A percentile compares a stretch with the other conserved stretches of the same genome.
Conservation (phyloP, 1,140 invertebrate species). For the Ruditapes philippinarum region DNA sequence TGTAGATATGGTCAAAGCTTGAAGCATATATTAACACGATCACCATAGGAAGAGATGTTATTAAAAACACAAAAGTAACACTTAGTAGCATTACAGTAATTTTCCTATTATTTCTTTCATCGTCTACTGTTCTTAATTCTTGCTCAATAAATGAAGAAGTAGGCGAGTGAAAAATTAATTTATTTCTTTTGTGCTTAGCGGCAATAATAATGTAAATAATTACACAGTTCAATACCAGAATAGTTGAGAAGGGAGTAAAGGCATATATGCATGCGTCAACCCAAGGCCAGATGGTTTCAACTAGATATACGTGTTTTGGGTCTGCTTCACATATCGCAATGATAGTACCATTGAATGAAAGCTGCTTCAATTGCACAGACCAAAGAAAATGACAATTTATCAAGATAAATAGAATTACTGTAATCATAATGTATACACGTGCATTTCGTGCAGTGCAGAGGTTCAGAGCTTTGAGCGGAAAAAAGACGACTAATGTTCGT, state of each 20-base stretch:
- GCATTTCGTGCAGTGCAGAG: conserved; percentile 80
- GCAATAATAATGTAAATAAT: conserved; percentile 77
- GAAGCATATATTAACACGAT: too few species aligned
- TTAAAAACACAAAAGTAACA: too few species aligned
- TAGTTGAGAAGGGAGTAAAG: conserved; percentile 81
- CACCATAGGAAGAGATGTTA: too few species aligned
- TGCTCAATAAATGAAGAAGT: neutral
- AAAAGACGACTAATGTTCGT: conserved; percentile 82
- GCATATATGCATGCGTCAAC: too few species aligned
- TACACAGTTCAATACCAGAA: conserved; percentile 80
- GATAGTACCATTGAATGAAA: neutral
- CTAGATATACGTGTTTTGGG: conserved; percentile 70
- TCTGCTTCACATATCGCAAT: conserved; percentile 63
- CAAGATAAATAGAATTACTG: conserved; percentile 68
- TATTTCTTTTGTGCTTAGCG: conserved; percentile 58
- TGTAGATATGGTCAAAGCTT: conserved; percentile 71
- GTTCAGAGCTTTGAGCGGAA: conserved; percentile 80
- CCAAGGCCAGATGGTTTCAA: conserved; percentile 83
- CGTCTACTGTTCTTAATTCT: neutral
- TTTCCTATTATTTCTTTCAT: conserved; percentile 47
- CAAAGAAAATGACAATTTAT: conserved; percentile 82
- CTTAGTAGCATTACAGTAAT: conserved; percentile 85
- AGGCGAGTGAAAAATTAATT: neutral
- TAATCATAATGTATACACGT: conserved; percentile 63
- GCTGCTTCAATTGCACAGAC: conserved; percentile 69